Evolutionary conservation across 1,140 invertebrate genomes (phyloP).

Genomic region (Venturia canescens): DNA sequence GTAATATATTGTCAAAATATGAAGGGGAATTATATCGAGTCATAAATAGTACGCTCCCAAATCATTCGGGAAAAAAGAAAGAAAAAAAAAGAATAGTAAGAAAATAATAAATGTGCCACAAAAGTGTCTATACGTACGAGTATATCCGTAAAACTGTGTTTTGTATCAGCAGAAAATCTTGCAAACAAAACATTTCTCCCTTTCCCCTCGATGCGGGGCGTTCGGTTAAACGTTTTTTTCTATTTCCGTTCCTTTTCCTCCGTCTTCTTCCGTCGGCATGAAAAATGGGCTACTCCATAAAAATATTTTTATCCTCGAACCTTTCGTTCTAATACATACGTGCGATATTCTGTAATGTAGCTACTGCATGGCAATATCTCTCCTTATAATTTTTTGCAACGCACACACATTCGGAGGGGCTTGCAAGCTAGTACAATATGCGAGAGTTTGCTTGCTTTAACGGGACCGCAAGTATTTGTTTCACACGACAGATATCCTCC

Average conservation of each 20-base stretch:
- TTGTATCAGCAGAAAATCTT: constrained; percentile 6
- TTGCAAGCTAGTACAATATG: neutral
- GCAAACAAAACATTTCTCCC: constrained; percentile 6
- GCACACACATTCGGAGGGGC: too few relatives aligned
- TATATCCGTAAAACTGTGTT: neutral
- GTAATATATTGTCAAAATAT: too few relatives aligned
- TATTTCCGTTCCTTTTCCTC: too few relatives aligned
- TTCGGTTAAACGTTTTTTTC: neutral
- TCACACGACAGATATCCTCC: constrained; percentile 29
- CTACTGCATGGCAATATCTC: neutral
- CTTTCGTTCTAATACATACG: neutral
- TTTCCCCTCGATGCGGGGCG: neutral
- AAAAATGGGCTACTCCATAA: neutral
- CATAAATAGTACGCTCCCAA: too few relatives aligned
- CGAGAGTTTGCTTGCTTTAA: constrained; percentile 20
- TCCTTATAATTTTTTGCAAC: neutral
- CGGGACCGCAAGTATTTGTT: constrained; percentile 38
- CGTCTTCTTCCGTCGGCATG: too few relatives aligned
- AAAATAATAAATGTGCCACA: neutral
- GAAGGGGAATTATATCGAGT: too few relatives aligned
- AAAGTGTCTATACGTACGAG: neutral
- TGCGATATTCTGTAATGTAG: neutral
- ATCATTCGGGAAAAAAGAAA: too few relatives aligned
- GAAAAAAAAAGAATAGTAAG: too few relatives aligned
- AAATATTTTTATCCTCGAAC: neutral